Percentiles rank a stretch among this genome's conserved stretches.
Conservation (phyloP, 2,888 invertebrate species). For the Xylota segnis region DNA sequence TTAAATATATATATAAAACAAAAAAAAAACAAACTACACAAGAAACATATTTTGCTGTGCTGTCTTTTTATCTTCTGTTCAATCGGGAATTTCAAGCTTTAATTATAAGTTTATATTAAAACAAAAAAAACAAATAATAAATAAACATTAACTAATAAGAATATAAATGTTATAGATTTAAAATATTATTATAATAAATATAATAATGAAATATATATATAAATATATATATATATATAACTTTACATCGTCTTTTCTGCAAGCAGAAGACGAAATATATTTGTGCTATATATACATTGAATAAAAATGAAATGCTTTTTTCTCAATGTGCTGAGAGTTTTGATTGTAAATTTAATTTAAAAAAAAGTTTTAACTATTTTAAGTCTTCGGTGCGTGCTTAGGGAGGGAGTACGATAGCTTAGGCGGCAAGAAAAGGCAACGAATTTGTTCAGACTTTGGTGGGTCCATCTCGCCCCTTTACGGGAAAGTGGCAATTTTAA, state of each 20-base stretch:
- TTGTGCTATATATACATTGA: constrained; percentile 76
- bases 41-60: constrained; percentile 72
- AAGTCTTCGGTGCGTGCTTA: no score
- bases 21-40: constrained; percentile 31
- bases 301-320: constrained; percentile 76
- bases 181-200: constrained; percentile 43
- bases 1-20: constrained; percentile 35
- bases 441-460: no score
- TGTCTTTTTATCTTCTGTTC: constrained; percentile 67
- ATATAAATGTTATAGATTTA: constrained; percentile 73
- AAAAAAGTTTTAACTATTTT: no score
- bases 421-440: no score
- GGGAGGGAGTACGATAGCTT: no score
- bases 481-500: no score
- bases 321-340: constrained; percentile 38
- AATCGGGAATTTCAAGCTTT: constrained; percentile 71
- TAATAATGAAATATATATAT: constrained; percentile 27
- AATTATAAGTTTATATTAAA: constrained; percentile 68
- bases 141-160: constrained; percentile 61
- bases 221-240: constrained; percentile 31
- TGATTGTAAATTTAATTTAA: no score
- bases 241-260: constrained; percentile 60
- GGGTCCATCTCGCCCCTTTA: no score
- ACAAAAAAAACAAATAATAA: constrained; percentile 5
- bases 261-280: constrained; percentile 71